These are phyloP conservation scores for Orycteropus afer DNA, from an alignment of 2,113 vertebrate species.

Conservation along the genomic window DNA sequence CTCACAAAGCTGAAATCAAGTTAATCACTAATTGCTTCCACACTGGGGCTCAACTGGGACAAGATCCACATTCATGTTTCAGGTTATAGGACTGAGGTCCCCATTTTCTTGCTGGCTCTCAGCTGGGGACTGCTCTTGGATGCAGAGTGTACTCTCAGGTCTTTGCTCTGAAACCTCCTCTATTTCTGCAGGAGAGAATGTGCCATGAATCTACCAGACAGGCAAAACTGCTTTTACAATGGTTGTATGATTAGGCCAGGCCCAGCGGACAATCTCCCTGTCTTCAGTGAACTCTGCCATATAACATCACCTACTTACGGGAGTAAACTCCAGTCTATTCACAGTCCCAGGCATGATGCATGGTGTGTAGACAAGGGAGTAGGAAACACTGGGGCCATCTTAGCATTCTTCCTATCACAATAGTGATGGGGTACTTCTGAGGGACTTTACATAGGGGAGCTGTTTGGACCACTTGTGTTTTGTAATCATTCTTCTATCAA, in stretches of 20 bases:
- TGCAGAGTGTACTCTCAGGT: not conserved
- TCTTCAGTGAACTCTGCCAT: not conserved
- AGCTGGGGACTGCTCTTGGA: rapidly evolving
- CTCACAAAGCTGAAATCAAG: not conserved
- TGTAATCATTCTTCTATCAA: not conserved
- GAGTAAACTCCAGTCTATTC: not conserved
- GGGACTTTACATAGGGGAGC: not conserved
- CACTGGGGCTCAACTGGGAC: no score
- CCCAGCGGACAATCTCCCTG: not conserved
- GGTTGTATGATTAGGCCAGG: not conserved
- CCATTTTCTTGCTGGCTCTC: not conserved
- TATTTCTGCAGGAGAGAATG: not conserved
- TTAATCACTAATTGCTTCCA: not conserved
- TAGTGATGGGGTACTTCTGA: not conserved
- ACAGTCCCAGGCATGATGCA: no score
- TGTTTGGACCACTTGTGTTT: not conserved
- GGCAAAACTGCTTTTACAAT: not conserved
- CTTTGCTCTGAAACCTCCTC: not conserved
- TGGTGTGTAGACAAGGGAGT: not conserved
- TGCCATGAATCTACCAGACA: not conserved
- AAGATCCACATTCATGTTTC: not conserved
- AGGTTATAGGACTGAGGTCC: not conserved
- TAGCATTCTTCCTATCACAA: not conserved
- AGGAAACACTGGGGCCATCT: not conserved
- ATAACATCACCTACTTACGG: not conserved